Conservation (phyloP, 2,113 vertebrate genomes). For the Mesitornis unicolor region DNA sequence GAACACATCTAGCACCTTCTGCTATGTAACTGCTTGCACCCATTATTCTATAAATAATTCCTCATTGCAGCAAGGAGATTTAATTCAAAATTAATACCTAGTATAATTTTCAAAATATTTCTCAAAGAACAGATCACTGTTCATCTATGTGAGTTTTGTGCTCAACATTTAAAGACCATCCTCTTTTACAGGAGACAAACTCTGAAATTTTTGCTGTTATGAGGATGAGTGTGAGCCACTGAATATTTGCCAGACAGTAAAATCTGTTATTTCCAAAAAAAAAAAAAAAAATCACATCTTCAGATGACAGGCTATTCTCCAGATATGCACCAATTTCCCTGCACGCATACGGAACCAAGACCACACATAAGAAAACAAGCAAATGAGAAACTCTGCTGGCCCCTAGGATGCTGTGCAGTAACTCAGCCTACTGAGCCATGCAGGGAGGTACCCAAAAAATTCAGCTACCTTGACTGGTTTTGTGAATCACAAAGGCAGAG, state of each 20-base stretch:
- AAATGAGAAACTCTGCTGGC: background rate
- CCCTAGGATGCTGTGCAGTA: background rate
- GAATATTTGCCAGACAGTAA: background rate
- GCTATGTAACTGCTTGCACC: background rate
- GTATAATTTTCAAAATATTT: background rate
- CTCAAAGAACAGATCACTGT: background rate
- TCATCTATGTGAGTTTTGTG: background rate
- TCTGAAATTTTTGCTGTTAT: background rate
- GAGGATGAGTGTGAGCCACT: background rate
- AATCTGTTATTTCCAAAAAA: background rate
- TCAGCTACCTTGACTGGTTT: background rate
- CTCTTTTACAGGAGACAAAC: background rate
- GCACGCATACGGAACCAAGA: background rate
- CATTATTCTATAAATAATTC: background rate
- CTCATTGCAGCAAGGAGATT: background rate
- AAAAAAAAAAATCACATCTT: background rate
- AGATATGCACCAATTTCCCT: background rate
- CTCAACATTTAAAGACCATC: background rate
- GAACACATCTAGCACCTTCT: background rate
- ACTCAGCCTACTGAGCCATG: background rate
- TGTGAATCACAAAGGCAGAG: background rate
- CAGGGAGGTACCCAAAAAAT: background rate
- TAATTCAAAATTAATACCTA: background rate
- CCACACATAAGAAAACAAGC: background rate
- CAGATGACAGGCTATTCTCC: background rate